Conservation (phyloP, 2,888 invertebrate genomes). For the Andricus curvator region DNA sequence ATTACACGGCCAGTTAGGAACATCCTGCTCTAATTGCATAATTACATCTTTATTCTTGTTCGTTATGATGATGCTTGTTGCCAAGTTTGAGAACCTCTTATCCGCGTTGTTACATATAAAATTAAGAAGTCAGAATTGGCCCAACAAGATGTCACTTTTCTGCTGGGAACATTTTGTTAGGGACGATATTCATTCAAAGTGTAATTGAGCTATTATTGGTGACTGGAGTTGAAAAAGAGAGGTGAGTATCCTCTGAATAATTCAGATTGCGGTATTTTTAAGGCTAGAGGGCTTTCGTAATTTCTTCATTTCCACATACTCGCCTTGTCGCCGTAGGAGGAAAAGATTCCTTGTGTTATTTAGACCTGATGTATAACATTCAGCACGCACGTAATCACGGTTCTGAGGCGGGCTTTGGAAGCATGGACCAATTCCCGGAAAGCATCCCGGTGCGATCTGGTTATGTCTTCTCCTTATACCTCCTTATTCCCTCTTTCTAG, state of each 20-base stretch:
- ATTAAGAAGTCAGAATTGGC: conserved; percentile 21
- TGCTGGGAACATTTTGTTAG: neutral
- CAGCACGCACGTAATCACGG: conserved; percentile 12
- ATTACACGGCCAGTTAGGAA: no score
- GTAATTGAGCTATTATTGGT: conserved; percentile 25
- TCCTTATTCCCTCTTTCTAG: neutral
- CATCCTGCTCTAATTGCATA: no score
- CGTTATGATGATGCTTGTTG: no score
- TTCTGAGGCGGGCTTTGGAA: neutral
- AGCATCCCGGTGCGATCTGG: neutral
- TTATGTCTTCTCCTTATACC: neutral
- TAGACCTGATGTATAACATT: conserved; percentile 3
- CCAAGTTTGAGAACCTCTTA: no score
- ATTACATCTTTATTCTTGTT: no score
- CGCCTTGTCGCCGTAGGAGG: conserved; percentile 17
- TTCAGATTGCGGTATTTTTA: conserved; percentile 39
- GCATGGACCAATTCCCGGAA: neutral
- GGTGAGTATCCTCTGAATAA: conserved; percentile 29
- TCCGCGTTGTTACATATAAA: neutral
- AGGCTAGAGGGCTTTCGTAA: conserved; percentile 34
- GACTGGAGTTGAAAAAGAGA: conserved; percentile 23
- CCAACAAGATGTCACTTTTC: conserved; percentile 9
- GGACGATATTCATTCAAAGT: neutral
- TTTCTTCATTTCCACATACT: conserved; percentile 39
- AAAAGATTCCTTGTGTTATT: conserved; percentile 28